Base-by-base conservation (phyloP, 2,888 invertebrate genomes). In the Drosophila neutralis region DNA sequence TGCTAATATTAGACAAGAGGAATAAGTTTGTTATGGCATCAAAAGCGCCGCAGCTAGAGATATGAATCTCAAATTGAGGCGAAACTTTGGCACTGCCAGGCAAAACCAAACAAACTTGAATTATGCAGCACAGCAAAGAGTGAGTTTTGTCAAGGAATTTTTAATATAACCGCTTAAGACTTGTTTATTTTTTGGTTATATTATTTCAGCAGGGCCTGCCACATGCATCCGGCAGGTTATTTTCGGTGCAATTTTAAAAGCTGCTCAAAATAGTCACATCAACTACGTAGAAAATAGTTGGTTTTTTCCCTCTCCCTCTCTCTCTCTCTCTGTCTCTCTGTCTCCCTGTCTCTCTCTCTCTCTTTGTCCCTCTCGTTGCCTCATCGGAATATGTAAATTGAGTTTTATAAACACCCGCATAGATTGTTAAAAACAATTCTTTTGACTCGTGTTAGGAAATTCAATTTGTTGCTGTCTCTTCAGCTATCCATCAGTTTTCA, bases 381-480 rank as follows among this genome's bases (percentile, higher is more conserved):
- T 6, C 10, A 29, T 42, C 21, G 10, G 29, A 51, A 33, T 48
- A 35, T 35, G 35, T 36, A 62, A 63, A 56, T 76, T 57, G 51
- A 35, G 53, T 75, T 65, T 59, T 62, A 27, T 71, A 75, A 75
- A 67, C 62, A 66, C 27, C 15, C 21, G 51, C 45, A 31, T 6
- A 42, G 51, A 73, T 58, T 66, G 66, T 66, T 24, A 53, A 53
- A 52, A 68, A 72, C 69, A 81, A 63, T 75, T 75, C 18, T 51
- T 54, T 73, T 40, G 40, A 24, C 54, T 24, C 36, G 36, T 70
- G 70, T 72, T 88, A 80, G 76, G 75, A 88, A 88, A 84, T 80
- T 83, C 48, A 88, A 83, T 88, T 88, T 86, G 75, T 80, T 82
- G 82, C 79, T 79, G 78, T 71, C 66, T 24, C 57, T 79, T 40